Base-by-base conservation (phyloP, 2,113 vertebrate genomes). In the Bufo bufo region DNA sequence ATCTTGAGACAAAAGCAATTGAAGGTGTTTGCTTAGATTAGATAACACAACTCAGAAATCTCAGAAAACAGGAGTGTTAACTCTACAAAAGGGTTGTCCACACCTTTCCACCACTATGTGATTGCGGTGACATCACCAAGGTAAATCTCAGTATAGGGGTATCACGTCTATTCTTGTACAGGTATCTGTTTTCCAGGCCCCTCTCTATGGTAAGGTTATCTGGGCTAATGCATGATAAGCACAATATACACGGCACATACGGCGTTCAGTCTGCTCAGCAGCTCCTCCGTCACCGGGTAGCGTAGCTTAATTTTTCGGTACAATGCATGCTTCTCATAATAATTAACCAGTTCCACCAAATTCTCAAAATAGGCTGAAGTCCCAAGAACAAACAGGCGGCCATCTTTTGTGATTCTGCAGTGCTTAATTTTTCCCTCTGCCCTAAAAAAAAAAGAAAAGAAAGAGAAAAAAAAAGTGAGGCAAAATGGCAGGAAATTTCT, bases 231-330 rank as follows among this genome's bases (percentile, higher is more conserved):
- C n/a, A n/a, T 52, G 47, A 0, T 9, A 14, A 50, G 10, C 52
- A 20, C 45, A 75, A 23, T 4, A 78, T 54, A 78, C 1, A 78
- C 0, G 19, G 33, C 23, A n/a, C 96, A 93, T 89, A 97, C 98
- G 71, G 52, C 91, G 88, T 94, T 97, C 92, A 98, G 99, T 90
- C 96, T 97, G 6, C 95, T 93, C 89, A 98, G 95, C 79, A 99
- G 95, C 90, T 98, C 95, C 0, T 96, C 96, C 0, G 97, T 99
- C 89, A 99, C 98, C 0, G 98, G 97, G 92, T 99, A 99, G 33
- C 97, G 97, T 63, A 99, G 92, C 16, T 96, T 97, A 94, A 97
- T 97, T 91, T 98, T 99, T 13, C 98, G 96, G 91, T 99, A 99
- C 33, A 99, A 94, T 0, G 97, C 95, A 5, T 97, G 97, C 90